Percentiles rank a stretch among this genome's conserved stretches.
Evolutionary conservation across 2,888 invertebrate genomes (phyloP).

Genomic region (Drosophila gaucha): DNA sequence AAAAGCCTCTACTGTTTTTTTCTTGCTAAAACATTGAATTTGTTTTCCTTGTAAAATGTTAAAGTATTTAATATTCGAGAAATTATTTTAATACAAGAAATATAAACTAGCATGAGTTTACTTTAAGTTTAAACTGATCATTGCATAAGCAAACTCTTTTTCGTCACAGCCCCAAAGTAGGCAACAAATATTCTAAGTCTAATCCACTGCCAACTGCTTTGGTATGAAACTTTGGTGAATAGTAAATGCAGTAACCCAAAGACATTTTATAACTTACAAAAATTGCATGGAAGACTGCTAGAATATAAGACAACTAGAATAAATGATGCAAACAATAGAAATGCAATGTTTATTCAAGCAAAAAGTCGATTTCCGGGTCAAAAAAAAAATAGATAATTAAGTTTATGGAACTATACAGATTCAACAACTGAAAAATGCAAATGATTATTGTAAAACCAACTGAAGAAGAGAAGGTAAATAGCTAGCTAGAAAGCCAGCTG

Average conservation of each 20-base stretch:
- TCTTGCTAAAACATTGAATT: too few relatives aligned
- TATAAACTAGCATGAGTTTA: too few relatives aligned
- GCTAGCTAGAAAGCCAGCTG: constrained; percentile 47
- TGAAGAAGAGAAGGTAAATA: constrained; percentile 13
- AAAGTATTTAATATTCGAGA: too few relatives aligned
- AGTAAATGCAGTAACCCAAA: background rate
- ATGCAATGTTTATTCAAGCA: constrained; percentile 44
- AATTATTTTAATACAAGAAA: too few relatives aligned
- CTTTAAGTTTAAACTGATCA: background rate
- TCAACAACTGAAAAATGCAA: constrained; percentile 71
- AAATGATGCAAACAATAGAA: constrained; percentile 1
- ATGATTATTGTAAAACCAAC: constrained; percentile 48
- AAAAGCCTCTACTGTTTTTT: too few relatives aligned
- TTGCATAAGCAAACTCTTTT: background rate
- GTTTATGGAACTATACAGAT: constrained; percentile 33
- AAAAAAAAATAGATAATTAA: constrained; percentile 19
- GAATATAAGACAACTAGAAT: constrained; percentile 4
- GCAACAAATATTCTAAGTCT: background rate
- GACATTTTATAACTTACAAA: background rate
- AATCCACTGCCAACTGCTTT: background rate
- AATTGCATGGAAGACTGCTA: background rate
- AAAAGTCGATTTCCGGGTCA: constrained; percentile 38
- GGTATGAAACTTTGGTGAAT: constrained; percentile 42
- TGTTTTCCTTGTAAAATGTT: background rate
- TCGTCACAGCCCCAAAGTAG: constrained; percentile 29